Conservation (phyloP, 2,888 invertebrate genomes). For the Chironomus riparius region DNA sequence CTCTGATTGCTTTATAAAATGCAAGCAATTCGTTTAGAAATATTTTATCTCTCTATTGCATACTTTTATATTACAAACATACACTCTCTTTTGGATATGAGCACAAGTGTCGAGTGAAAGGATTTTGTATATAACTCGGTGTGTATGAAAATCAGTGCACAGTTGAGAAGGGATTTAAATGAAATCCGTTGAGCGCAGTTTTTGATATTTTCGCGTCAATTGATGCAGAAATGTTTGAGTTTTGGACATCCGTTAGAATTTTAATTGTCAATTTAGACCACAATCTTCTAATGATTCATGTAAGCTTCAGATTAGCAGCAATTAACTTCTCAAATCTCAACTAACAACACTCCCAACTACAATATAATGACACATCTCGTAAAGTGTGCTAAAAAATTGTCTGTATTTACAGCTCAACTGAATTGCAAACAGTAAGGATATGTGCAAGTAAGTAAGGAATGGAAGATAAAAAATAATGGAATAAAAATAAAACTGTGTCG, state of each 20-base stretch:
- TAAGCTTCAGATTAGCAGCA: no score
- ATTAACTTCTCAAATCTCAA: no score
- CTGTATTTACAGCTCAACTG: no score
- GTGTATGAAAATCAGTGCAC: background rate
- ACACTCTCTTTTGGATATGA: background rate
- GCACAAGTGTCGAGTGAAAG: constrained; percentile 10
- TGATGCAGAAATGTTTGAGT: no score
- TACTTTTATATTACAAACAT: background rate
- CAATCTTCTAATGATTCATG: no score
- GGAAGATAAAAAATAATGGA: constrained; percentile 1
- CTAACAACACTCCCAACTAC: no score
- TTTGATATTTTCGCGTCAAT: background rate
- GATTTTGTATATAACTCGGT: background rate
- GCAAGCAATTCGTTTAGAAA: background rate
- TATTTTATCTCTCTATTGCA: background rate
- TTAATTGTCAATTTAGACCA: no score
- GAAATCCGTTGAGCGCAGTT: background rate
- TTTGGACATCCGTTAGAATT: background rate
- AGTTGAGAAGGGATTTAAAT: no score
- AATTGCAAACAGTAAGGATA: no score
- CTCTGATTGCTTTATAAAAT: background rate
- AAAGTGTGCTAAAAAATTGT: no score
- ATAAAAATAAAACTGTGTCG: constrained; percentile 6
- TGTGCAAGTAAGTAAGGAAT: background rate
- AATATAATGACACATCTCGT: no score